Percentiles rank a stretch among this genome's conserved stretches.
phyloP scores from a whole-genome alignment of 1,140 invertebrate genomes.

The Paracyclopina nana region DNA sequence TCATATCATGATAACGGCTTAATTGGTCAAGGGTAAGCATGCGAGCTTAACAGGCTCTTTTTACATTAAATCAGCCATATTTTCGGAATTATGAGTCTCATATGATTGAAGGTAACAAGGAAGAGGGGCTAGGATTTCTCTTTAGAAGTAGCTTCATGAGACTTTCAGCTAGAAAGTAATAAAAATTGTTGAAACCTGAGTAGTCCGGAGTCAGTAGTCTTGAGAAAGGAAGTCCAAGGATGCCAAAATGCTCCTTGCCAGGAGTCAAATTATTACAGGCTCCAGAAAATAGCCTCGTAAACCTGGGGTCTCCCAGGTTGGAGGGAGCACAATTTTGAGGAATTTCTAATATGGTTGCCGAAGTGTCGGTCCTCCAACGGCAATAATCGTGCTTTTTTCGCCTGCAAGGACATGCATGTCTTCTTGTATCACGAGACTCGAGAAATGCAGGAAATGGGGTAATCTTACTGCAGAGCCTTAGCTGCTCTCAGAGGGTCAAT shows the following conservation, averaged over 20 bases:
- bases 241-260: not conserved
- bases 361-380: not conserved
- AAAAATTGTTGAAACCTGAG: too few species aligned
- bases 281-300: not conserved
- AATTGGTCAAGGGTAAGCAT: too few species aligned
- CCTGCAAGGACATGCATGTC: not conserved
- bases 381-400: not conserved
- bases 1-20: too few species aligned
- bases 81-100: too few species aligned
- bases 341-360: not conserved
- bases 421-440: not conserved
- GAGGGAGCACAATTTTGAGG: not conserved
- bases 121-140: too few species aligned
- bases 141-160: too few species aligned
- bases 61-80: too few species aligned
- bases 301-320: not conserved
- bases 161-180: too few species aligned
- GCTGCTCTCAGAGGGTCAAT: too few species aligned
- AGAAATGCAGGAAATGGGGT: not conserved
- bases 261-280: not conserved
- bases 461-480: not conserved
- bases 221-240: not conserved
- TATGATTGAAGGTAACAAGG: too few species aligned
- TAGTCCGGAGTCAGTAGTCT: not conserved
- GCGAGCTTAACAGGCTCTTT: too few species aligned